A percentile compares a stretch with the other conserved stretches of the same genome.
Evolutionary conservation across 2,797 vertebrate species (phyloP).

Genomic region (Pangasius mekongensis): DNA sequence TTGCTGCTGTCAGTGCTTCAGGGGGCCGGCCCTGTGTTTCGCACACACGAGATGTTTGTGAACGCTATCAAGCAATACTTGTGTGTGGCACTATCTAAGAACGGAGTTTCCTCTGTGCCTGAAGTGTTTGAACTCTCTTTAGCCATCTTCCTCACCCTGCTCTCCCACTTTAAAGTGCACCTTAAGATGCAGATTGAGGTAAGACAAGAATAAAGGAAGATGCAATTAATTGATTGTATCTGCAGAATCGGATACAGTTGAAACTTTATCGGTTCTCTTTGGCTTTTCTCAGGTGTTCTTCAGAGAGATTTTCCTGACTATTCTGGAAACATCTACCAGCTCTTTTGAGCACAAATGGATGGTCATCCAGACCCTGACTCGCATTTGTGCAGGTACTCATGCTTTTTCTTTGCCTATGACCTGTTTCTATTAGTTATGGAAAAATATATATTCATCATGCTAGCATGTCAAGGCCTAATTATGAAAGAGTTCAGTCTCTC

Average conservation of each 20-base stretch:
- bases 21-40: conserved; percentile 91
- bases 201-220: conserved; percentile 29
- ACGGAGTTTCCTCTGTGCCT: conserved; percentile 94
- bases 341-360: conserved; percentile 99
- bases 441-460: background rate
- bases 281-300: conserved; percentile 87
- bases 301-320: conserved; percentile 96
- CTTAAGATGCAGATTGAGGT: conserved; percentile 99
- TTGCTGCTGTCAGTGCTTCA: conserved; percentile 92
- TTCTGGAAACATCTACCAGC: conserved; percentile 94
- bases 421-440: background rate
- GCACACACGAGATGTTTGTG: conserved; percentile 97
- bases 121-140: conserved; percentile 96
- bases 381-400: conserved; percentile 92
- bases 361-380: conserved; percentile 97
- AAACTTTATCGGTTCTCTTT: background rate
- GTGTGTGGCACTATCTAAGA: conserved; percentile 95
- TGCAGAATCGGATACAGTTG: background rate
- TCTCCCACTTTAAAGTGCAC: conserved; percentile 96
- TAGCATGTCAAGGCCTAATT: background rate
- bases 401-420: background rate
- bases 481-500: background rate
- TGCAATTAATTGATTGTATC: background rate
- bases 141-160: conserved; percentile 94
- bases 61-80: conserved; percentile 98